Evolutionary conservation across 2,113 vertebrate species (phyloP), one percentile per base, ranked within the genome.

Genomic region (Spheniscus mendiculus): DNA sequence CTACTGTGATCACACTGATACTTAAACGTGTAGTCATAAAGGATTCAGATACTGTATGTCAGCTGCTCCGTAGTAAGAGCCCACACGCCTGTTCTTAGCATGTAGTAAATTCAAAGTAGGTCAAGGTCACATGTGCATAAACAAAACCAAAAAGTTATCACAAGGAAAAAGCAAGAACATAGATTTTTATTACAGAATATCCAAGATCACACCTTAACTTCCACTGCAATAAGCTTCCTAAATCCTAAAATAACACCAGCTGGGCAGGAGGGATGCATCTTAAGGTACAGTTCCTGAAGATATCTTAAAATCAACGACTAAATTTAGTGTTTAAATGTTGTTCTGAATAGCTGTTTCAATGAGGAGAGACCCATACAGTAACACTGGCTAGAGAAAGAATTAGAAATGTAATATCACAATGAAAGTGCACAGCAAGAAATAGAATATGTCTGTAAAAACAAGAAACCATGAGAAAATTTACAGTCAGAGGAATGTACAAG

Each of bases 361-460:
- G 17, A 89, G 21, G 22, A 92, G 53, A 77, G 45, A 58, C 32
- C 27, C 1, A 1, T 36, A 52, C 2, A 30, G 10, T 55, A 86
- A 55, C 30, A 83, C 15, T 22, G 23, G 77, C 27, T 77, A 44
- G 21, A 87, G 12, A 45, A 89, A 87, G n/a, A 63, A 76, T 55
- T 62, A 82, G 15, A 87, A 94, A 90, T 34, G 4, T 22, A 69
- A 15, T 30, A 84, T 26, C 52, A 9, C 26, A 77, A 52, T 44
- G 30, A 30, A 87, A 76, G 38, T 29, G 36, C 40, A 63, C 15
- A 86, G 47, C 27, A 91, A 77, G 49, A 72, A 76, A 80, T 18
- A 89, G 49, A 93, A 72, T 84, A 94, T n/a, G 36, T 71, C 69
- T 84, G 32, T 58, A 76, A 93, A 93, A 95, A 63, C 34, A 83